Evolutionary conservation across 2,888 invertebrate genomes (phyloP).

Genomic region (Tiliacea aurago): DNA sequence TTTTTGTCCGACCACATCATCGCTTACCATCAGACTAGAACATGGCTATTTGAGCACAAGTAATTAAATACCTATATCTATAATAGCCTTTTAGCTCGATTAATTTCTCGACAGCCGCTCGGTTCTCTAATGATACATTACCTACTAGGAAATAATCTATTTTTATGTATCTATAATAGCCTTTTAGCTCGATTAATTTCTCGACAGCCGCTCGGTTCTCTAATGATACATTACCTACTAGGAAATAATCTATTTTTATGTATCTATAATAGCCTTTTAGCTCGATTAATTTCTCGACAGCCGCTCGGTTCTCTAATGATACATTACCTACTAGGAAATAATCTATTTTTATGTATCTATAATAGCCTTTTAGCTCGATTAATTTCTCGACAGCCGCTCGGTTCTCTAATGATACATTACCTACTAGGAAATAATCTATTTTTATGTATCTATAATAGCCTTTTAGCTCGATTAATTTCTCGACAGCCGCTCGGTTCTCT

Average conservation of each 20-base stretch:
- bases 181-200: slow-evolving; percentile 42
- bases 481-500: no score
- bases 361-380: slow-evolving; percentile 35
- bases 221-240: slow-evolving; percentile 19
- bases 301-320: slow-evolving; percentile 11
- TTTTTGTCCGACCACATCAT: background rate
- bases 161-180: slow-evolving; percentile 24
- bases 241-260: slow-evolving; percentile 31
- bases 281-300: slow-evolving; percentile 34
- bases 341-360: slow-evolving; percentile 27
- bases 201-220: background rate
- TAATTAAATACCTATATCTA: slow-evolving; percentile 6
- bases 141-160: slow-evolving; percentile 25
- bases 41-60: background rate
- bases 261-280: slow-evolving; percentile 23
- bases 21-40: background rate
- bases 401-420: slow-evolving; percentile 16
- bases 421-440: slow-evolving; percentile 26
- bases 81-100: slow-evolving; percentile 31
- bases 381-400: slow-evolving; percentile 20
- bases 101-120: slow-evolving; percentile 25
- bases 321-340: slow-evolving; percentile 18
- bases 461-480: no score
- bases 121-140: slow-evolving; percentile 14
- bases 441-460: no score